Conservation (phyloP, 1,140 invertebrate genomes). For the Zaprionus taronus region DNA sequence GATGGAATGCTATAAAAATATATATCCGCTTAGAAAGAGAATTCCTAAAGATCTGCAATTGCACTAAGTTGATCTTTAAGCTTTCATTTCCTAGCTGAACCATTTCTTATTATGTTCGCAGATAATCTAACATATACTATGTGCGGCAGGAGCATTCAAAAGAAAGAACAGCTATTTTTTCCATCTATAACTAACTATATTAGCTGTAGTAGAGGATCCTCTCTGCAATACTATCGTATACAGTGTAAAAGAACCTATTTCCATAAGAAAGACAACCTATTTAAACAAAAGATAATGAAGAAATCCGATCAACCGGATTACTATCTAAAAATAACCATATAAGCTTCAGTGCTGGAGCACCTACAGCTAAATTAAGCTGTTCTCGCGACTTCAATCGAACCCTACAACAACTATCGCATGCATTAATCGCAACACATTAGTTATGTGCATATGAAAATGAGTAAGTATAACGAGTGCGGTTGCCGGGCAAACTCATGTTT, state of each 20-base stretch:
- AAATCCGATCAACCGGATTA: not conserved
- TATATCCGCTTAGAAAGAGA: slow-evolving; percentile 5
- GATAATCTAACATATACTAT: too few species aligned
- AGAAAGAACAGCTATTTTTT: too few species aligned
- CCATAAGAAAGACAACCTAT: too few species aligned
- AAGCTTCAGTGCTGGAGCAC: not conserved
- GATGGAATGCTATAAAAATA: not conserved
- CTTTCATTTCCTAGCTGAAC: not conserved
- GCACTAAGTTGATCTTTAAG: not conserved
- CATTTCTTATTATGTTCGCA: too few species aligned
- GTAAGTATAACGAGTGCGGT: not conserved
- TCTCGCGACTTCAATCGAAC: not conserved
- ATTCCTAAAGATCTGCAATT: not conserved
- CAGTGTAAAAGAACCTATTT: not conserved
- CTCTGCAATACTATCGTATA: not conserved
- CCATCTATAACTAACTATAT: too few species aligned
- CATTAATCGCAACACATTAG: slow-evolving; percentile 6
- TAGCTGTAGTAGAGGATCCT: too few species aligned
- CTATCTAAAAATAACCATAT: not conserved
- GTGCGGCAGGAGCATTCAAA: too few species aligned
- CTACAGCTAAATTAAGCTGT: slow-evolving; percentile 3
- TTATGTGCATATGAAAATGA: slow-evolving; percentile 7
- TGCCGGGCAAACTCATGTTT: slow-evolving; percentile 4
- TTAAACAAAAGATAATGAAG: not conserved
- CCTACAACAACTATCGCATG: not conserved